Evolutionary conservation across 2,797 vertebrate species (phyloP), one percentile per base, ranked within the genome.

Genomic region (Spinibarbus caldwelli): DNA sequence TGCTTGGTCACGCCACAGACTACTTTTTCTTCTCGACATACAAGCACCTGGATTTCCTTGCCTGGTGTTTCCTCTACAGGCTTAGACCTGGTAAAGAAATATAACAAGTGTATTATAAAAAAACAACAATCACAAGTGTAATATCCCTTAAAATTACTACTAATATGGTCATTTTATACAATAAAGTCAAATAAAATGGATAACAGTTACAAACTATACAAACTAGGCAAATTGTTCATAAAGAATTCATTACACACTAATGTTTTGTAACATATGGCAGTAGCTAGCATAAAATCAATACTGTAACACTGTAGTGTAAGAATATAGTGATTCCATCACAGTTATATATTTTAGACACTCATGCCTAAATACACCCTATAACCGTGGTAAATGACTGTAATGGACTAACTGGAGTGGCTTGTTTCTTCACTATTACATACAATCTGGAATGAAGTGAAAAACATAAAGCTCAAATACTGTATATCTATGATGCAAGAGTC

Each of bases 11-110:
- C 92, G 11, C 97, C 98, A 70, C 96, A 98, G 36, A 99, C 96
- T 36, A 97, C 95, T 91, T 99, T 99, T 88, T 99, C 98, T 89
- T 99, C 98, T n/a, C 95, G 95, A 91, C 96, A 97, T 88, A 99
- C 97, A 84, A 95, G 96, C 45, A 99, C 96, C 79, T 97, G 96
- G 80, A 99, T 97, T 94, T 99, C 97, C 84, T 95, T 97, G 41
- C 96, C 96, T 21, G 94, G 85, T n/a, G 88, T 93, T 47, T 96
- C 93, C 85, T 96, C 95, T 87, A 94, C 94, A 54, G 95, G 95
- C 90, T 97, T 97, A 5, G 93, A 90, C 89, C 95, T 95, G 21
- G 0, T 3, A 62, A 88, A 75, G 85, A 67, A 91, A 17, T 86
- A 66, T 8, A 78, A 38, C 9, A 62, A 17, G 88, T 87, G 68